Percentiles rank a stretch among this genome's conserved stretches.
phyloP scores from a whole-genome alignment of 2,797 vertebrate species.

The Phylloscopus collybita region DNA sequence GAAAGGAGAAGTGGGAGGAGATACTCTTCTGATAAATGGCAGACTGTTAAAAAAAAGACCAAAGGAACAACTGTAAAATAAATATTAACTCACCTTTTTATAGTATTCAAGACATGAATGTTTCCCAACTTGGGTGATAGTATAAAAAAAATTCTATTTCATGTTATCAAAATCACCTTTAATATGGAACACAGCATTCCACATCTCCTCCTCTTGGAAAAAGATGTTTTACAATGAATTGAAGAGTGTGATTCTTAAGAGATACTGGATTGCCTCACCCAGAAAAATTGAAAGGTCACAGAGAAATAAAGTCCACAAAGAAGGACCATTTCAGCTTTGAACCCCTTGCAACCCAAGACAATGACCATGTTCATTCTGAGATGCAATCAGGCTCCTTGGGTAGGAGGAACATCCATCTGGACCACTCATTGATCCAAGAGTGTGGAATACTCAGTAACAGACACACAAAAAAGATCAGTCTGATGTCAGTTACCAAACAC shows the following conservation, averaged over 20 bases:
- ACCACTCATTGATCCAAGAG: background rate
- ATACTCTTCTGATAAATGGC: background rate
- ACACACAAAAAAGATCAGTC: background rate
- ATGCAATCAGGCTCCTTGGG: background rate
- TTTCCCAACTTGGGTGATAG: background rate
- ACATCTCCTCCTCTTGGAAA: background rate
- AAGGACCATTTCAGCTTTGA: background rate
- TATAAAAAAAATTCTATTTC: background rate
- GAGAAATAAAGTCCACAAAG: background rate
- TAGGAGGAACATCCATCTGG: background rate
- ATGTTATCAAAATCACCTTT: background rate
- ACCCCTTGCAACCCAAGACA: background rate
- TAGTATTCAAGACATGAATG: background rate
- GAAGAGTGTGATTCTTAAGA: background rate
- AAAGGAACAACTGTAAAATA: background rate
- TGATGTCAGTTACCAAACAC: background rate
- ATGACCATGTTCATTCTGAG: rapidly evolving
- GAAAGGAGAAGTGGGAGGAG: background rate
- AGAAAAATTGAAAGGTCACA: background rate
- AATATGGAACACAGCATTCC: background rate
- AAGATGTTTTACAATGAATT: background rate
- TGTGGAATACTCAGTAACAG: background rate
- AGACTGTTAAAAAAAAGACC: background rate
- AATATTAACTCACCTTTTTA: background rate
- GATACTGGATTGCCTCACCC: background rate